phyloP scores from a whole-genome alignment of 2,797 vertebrate genomes.

The Clarias fuscus region DNA sequence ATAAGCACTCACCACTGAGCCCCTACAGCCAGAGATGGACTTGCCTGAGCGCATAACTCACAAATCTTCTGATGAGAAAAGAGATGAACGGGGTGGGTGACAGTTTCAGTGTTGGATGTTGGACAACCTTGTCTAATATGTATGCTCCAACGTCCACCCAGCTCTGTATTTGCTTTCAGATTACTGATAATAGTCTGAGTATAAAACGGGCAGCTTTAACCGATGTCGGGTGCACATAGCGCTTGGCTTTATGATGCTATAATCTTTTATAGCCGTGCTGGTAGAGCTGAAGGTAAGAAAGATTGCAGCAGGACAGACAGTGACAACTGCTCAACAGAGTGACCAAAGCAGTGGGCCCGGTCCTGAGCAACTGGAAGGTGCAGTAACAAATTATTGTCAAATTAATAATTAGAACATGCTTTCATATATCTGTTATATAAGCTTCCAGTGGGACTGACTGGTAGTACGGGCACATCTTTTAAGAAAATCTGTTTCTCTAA shows the following conservation, averaged over 20 bases:
- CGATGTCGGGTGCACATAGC: constrained; percentile 35
- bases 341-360: not conserved
- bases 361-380: not conserved
- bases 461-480: not conserved
- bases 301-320: constrained; percentile 26
- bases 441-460: not conserved
- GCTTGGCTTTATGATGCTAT: constrained; percentile 46
- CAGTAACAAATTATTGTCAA: not conserved
- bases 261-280: constrained; percentile 43
- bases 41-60: constrained; percentile 30
- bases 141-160: not conserved
- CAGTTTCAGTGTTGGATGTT: constrained; percentile 41
- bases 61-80: constrained; percentile 20
- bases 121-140: constrained; percentile 34
- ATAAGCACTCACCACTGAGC: constrained; percentile 9
- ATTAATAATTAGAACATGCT: not conserved
- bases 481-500: not conserved
- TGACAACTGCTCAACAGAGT: constrained; percentile 8
- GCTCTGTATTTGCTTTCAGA: constrained; percentile 43
- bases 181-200: constrained; percentile 52
- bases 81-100: constrained; percentile 42
- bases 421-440: too few species aligned
- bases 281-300: constrained; percentile 29
- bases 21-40: constrained; percentile 6
- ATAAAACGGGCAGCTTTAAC: constrained; percentile 49